These are phyloP conservation scores for Borostomias antarcticus DNA, from an alignment of 2,797 vertebrate genomes.

Conservation along the genomic window DNA sequence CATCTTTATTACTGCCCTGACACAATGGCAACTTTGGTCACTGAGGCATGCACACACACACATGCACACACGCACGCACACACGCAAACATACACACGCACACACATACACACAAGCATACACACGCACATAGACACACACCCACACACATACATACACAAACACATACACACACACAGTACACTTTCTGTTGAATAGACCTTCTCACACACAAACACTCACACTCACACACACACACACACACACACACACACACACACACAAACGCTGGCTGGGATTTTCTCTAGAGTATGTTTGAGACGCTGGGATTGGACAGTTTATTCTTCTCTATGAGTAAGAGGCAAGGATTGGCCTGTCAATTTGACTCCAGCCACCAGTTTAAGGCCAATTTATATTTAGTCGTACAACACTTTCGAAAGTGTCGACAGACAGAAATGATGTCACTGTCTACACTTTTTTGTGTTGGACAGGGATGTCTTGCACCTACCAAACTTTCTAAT, in stretches of 20 bases:
- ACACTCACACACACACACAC: background rate
- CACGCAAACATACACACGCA: background rate
- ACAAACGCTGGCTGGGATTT: too few species aligned
- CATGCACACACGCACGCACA: conserved; percentile 17
- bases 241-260: background rate
- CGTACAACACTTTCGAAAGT: too few species aligned
- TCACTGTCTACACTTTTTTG: too few species aligned
- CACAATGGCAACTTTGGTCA: conserved; percentile 34
- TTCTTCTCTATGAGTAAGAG: background rate
- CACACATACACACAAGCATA: background rate
- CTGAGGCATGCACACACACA: conserved; percentile 18
- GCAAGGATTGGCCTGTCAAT: background rate
- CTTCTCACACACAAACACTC: conserved; percentile 4
- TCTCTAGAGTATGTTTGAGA: background rate
- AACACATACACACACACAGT: background rate
- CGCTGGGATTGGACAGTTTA: background rate
- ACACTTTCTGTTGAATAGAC: too few species aligned
- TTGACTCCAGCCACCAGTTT: too few species aligned
- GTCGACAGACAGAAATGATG: too few species aligned
- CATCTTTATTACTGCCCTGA: conserved; percentile 63
- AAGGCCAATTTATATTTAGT: too few species aligned
- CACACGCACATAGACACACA: conserved; percentile 18
- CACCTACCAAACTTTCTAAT: too few species aligned
- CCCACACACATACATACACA: conserved; percentile 14
- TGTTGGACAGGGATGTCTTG: too few species aligned